These are phyloP conservation scores for Exocentrus adspersus DNA, from an alignment of 2,888 invertebrate species.

Conservation along the genomic window DNA sequence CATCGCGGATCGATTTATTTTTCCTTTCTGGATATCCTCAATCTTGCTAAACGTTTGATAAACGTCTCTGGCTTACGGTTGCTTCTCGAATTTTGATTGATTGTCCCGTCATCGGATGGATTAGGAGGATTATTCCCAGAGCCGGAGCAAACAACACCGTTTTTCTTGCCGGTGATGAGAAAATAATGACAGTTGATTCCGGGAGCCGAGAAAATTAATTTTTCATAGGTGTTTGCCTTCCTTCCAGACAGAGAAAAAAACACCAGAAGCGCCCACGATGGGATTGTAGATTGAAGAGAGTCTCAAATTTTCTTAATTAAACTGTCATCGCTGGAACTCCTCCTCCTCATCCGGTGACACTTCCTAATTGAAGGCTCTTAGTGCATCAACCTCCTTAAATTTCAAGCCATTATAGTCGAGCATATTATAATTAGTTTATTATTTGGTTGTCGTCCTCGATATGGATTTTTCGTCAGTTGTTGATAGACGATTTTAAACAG, in stretches of 20 bases:
- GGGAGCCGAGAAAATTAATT: not conserved
- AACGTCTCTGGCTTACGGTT: constrained; percentile 17
- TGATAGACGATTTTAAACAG: no score
- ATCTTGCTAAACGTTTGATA: constrained; percentile 22
- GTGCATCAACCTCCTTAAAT: no score
- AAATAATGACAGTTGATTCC: not conserved
- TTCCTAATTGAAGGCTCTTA: no score
- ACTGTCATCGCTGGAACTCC: no score
- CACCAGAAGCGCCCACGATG: no score
- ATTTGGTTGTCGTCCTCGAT: no score
- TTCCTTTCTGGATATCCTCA: constrained; percentile 2
- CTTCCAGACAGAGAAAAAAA: not conserved
- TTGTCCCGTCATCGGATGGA: not conserved
- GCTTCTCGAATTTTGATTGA: constrained; percentile 19
- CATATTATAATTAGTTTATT: no score
- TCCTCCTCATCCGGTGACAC: no score
- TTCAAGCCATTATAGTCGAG: no score
- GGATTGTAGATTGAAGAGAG: no score
- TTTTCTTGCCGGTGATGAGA: not conserved
- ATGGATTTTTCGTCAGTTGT: no score
- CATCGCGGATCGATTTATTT: constrained; percentile 19
- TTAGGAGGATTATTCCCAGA: constrained; percentile 1
- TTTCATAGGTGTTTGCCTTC: not conserved
- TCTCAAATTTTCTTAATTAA: no score
- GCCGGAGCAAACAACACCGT: constrained; percentile 1